A percentile compares a stretch with the other conserved stretches of the same genome.
Conservation (phyloP, 2,113 vertebrate genomes). For the Dipodomys merriami region DNA sequence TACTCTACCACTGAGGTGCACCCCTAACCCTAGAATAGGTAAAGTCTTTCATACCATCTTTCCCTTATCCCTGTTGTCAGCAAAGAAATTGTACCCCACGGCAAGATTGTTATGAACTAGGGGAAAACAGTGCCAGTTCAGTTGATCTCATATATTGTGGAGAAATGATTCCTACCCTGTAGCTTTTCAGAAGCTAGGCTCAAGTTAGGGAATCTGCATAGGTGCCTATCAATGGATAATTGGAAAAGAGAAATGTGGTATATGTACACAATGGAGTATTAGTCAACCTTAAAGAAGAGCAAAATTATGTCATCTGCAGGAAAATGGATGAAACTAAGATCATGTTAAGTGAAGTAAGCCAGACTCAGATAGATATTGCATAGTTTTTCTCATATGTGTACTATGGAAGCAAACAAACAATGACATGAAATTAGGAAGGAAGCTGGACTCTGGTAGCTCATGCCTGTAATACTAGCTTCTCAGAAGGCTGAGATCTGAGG, state of each 20-base stretch:
- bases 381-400: neutral
- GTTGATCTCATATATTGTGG: neutral
- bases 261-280: neutral
- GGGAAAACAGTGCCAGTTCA: neutral
- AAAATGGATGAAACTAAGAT: neutral
- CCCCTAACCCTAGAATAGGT: neutral
- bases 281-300: neutral
- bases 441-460: no score
- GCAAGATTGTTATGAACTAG: constrained; percentile 5
- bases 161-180: neutral
- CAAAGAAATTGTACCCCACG: constrained; percentile 18
- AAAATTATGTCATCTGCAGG: neutral
- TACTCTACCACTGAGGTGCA: neutral
- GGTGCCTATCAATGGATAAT: no score
- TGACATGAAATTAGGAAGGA: neutral
- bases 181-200: neutral
- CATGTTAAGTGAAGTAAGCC: neutral
- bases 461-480: no score
- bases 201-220: neutral
- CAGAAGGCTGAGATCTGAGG: no score
- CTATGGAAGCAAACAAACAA: neutral
- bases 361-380: neutral
- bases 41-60: neutral
- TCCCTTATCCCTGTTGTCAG: neutral
- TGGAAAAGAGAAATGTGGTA: neutral